Conservation (phyloP, 2,888 invertebrate genomes). For the Callyntrura sp. region DNA sequence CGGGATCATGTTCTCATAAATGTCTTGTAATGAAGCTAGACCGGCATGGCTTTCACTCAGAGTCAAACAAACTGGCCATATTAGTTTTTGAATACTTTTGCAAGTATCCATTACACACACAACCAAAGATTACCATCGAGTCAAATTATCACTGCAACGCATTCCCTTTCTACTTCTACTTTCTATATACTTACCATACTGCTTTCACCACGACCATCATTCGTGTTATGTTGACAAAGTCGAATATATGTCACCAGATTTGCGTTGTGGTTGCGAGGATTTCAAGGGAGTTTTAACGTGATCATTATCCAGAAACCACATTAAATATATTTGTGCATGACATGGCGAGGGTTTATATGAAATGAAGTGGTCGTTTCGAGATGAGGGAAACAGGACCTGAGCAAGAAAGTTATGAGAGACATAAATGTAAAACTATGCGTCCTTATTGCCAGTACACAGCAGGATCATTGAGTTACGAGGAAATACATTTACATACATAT, state of each 20-base stretch:
- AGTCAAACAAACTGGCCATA: no score
- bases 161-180: no score
- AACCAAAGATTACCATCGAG: no score
- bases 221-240: not conserved
- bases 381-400: not conserved
- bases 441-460: conserved; percentile 46
- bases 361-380: not conserved
- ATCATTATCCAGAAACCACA: not conserved
- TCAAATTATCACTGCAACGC: no score
- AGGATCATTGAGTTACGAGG: not conserved
- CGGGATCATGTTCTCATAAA: no score
- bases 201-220: not conserved
- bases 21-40: no score
- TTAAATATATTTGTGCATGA: not conserved
- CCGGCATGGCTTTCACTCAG: no score
- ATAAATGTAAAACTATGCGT: conserved; percentile 8
- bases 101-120: no score
- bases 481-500: not conserved
- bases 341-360: not conserved
- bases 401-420: not conserved
- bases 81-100: no score
- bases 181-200: no score
- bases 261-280: conserved; percentile 17
- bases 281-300: not conserved
- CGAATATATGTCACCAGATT: not conserved